A percentile compares a stretch with the other conserved stretches of the same genome.
Conservation (phyloP, 1,140 invertebrate genomes). For the Drosophila neocordata region DNA sequence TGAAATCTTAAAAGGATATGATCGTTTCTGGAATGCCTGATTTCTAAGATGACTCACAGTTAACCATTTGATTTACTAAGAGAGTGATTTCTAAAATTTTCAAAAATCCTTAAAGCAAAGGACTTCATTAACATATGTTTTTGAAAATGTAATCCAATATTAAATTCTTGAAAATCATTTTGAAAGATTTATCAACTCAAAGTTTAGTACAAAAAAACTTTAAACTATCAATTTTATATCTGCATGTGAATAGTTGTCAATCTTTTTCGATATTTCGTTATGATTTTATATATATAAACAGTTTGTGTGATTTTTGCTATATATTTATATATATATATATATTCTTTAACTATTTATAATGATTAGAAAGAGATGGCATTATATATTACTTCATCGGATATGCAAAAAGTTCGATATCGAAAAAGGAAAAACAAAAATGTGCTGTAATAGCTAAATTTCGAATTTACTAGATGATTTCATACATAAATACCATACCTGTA, state of each 20-base stretch:
- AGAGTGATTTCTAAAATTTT: too few species aligned
- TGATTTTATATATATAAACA: background rate
- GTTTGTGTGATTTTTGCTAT: background rate
- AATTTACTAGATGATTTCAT: slow-evolving; percentile 69
- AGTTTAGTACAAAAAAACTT: background rate
- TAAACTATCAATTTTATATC: background rate
- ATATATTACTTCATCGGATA: slow-evolving; percentile 53
- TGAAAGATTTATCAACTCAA: background rate
- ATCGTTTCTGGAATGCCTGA: too few species aligned
- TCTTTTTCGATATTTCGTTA: background rate
- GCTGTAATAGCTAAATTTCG: slow-evolving; percentile 59
- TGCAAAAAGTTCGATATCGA: slow-evolving; percentile 31
- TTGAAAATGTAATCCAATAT: too few species aligned
- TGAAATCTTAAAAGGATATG: too few species aligned
- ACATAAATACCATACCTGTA: slow-evolving; percentile 42
- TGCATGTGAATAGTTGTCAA: background rate
- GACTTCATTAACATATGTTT: too few species aligned
- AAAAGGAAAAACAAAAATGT: slow-evolving; percentile 5
- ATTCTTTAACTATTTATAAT: background rate
- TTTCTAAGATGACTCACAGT: too few species aligned
- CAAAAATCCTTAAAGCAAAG: too few species aligned
- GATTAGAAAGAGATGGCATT: slow-evolving; percentile 41
- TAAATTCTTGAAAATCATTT: too few species aligned
- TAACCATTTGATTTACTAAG: too few species aligned
- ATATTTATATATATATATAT: background rate